Evolutionary conservation across 2,888 invertebrate genomes (phyloP).

Genomic region (Patella ulyssiponensis): DNA sequence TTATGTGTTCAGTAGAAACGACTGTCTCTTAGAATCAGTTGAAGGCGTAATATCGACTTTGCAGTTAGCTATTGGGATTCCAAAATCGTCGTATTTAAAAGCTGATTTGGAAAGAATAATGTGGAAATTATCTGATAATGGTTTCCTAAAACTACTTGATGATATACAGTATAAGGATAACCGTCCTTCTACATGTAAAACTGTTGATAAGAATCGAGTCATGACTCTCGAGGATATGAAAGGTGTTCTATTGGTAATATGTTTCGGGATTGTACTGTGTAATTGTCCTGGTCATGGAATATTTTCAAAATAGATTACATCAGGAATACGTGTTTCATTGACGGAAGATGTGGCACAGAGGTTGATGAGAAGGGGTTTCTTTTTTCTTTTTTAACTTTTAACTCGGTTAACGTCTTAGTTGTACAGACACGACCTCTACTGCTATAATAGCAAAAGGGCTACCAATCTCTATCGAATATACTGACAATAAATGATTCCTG

Average conservation of each 20-base stretch:
- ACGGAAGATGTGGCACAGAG: no score
- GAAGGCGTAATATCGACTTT: background rate
- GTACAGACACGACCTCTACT: no score
- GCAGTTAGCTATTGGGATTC: background rate
- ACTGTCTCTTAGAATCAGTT: background rate
- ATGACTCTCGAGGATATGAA: background rate
- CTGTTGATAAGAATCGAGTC: background rate
- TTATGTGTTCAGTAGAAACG: background rate
- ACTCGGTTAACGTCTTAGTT: no score
- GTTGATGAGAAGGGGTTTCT: no score
- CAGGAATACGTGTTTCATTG: no score
- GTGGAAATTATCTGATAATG: background rate
- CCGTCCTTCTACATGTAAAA: background rate
- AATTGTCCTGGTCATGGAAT: background rate
- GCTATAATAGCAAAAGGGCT: no score
- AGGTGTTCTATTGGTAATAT: background rate
- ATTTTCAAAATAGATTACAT: no score
- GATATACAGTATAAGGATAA: background rate
- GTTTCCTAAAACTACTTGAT: background rate
- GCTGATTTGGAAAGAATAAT: background rate
- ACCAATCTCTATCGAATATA: no score
- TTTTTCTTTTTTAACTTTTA: no score
- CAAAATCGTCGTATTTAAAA: background rate
- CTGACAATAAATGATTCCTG: no score
- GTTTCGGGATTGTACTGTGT: background rate